A percentile compares a stretch with the other conserved stretches of the same genome.
Conservation (phyloP, 2,797 vertebrate species). For the Dipus sagitta region DNA sequence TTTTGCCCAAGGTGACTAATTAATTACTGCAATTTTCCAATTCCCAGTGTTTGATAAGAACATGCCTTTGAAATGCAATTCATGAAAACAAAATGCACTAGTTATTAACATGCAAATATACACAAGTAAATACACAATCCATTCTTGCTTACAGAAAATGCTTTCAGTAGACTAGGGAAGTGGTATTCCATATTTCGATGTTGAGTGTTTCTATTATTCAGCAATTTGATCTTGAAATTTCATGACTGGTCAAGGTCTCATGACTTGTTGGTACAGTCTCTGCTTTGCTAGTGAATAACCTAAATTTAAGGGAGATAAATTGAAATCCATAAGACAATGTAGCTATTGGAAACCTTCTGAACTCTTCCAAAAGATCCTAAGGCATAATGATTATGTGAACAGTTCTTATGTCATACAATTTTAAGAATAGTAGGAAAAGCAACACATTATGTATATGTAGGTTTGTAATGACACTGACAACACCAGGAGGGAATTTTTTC, state of each 20-base stretch:
- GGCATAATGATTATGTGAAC: neutral
- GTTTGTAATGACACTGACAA: neutral
- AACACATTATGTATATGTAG: neutral
- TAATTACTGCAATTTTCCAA: slow-evolving; percentile 62
- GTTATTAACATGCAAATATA: slow-evolving; percentile 44
- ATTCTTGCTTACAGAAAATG: neutral
- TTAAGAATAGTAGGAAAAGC: neutral
- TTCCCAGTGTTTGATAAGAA: slow-evolving; percentile 53
- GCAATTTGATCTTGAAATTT: slow-evolving; percentile 39
- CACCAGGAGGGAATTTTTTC: neutral
- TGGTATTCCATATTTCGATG: neutral
- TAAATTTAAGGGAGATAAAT: neutral
- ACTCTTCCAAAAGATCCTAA: neutral
- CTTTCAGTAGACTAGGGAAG: neutral
- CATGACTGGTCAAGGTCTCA: neutral
- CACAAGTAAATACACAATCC: slow-evolving; percentile 10
- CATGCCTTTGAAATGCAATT: slow-evolving; percentile 61
- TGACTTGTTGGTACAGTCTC: neutral
- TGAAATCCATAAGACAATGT: neutral
- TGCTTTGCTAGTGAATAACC: neutral
- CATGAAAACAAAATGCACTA: slow-evolving; percentile 40
- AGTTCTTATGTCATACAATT: neutral
- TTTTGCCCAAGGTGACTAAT: slow-evolving; percentile 58
- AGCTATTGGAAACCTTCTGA: neutral
- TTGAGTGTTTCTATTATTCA: neutral